Evolutionary conservation across 2,113 vertebrate genomes (phyloP), one percentile per base, ranked within the genome.

Genomic region (Sapajus apella): DNA sequence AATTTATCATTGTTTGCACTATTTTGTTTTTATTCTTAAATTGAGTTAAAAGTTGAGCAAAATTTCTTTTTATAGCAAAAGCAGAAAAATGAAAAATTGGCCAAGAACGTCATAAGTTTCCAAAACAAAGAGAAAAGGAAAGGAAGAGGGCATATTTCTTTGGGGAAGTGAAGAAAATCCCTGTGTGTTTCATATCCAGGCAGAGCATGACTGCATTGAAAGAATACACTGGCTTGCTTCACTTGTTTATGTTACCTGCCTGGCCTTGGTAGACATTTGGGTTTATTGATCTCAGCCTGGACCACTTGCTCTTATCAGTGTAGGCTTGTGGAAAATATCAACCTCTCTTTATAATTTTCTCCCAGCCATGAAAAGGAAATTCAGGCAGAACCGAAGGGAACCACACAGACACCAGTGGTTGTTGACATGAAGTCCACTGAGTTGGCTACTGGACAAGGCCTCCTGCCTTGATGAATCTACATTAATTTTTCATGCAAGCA

Each of bases 31-130:
- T 32, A 91, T 93, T 93, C 40, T 91, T 93, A 93, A 97, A 93
- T 96, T 96, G 97, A 97, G 75, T 97, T 96, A 96, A 93, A 37
- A 89, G 85, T 90, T 91, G 55, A 97, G 75, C 89, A 72, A 94
- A 92, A 80, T 89, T 95, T 94, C 68, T 94, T 96, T 96, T 97
- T 90, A 94, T 93, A 93, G 61, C 61, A 90, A 95, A 90, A 93
- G 52, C 37, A 97, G 77, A 82, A 91, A 91, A 86, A 50, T 37
- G 52, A 94, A 83, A 86, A 25, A 12, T 83, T 94, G 89, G 79
- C 86, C 79, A 94, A 97, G 64, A 96, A 83, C 5, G 92, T 72
- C 56, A 73, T 40, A 82, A 0, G 21, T 95, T 96, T 93, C n/a
- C 82, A 89, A 97, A 98, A 95, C 52, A 95, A 94, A 97, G 90